Evolutionary conservation across 1,140 invertebrate genomes (phyloP), one percentile per base, ranked within the genome.

Genomic region (Laupala kohalensis): DNA sequence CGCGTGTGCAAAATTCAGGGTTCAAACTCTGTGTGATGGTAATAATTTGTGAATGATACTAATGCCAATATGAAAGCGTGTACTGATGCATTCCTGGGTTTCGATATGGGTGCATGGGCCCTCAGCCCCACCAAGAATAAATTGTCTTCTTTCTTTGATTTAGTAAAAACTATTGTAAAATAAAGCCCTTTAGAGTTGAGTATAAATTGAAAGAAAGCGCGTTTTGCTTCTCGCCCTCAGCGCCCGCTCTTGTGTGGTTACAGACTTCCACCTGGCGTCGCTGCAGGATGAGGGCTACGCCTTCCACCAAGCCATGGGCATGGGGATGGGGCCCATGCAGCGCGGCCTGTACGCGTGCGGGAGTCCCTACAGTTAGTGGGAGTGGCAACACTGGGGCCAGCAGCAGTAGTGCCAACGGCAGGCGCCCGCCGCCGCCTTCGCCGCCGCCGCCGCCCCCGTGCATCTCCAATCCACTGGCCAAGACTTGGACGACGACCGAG

Each of bases 191-290:
- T n/a, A n/a, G n/a, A n/a, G n/a, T n/a, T n/a, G n/a, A n/a, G n/a
- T n/a, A n/a, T n/a, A n/a, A n/a, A n/a, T n/a, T n/a, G n/a, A n/a
- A n/a, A n/a, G n/a, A n/a, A n/a, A n/a, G n/a, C n/a, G n/a, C n/a
- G n/a, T n/a, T n/a, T n/a, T n/a, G n/a, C 37, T 0, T 9, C 37
- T 19, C 37, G 9, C 9, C 37, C 37, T 53, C 37, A 53, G 37
- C 37, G 37, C 37, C 9, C 37, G 37, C 37, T 53, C 37, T 53
- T 53, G 37, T 68, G 13, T 73, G 25, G 30, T 75, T 82, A 25
- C 81, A 82, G 81, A 82, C 78, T 81, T 82, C 76, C 81, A 82
- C 76, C 76, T 82, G 79, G 81, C 80, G 67, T 82, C 81, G 66
- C 80, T 82, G 29, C 81, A 82, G 76, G 81, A 82, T 76, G 81